Evolutionary conservation across 2,888 invertebrate species (phyloP), one percentile per base, ranked within the genome.

Genomic region (Orgyia antiqua): DNA sequence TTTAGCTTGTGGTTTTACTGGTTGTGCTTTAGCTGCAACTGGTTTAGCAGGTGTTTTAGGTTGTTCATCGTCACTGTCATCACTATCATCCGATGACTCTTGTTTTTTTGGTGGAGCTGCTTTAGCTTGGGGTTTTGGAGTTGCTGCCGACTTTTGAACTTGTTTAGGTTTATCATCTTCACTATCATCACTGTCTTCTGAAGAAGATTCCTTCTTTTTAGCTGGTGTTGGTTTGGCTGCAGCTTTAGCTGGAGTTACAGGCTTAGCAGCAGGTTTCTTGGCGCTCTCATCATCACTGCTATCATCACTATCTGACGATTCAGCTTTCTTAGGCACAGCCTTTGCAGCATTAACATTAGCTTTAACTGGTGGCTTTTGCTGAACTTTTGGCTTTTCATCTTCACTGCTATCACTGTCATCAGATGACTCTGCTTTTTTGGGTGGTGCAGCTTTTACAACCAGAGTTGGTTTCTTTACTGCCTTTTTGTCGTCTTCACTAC

Each of bases 201-300:
- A 70, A 15, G 79, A 68, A 27, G 76, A 75, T 13, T 58, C 57
- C 12, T 55, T 40, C 36, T 65, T 62, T 29, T 54, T 60, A 30
- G 58, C 38, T 21, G 35, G 37, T 25, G 40, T 19, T 9, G 38
- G 24, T 15, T 41, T 42, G 27, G 42, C 20, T 9, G 53, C 37
- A 7, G 42, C 35, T 34, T 61, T 58, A 7, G 56, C 52, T 19
- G 29, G 29, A 10, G 31, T 29, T 11, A 48, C 23, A 18, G 31
- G 3, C 4, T 12, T 27, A 2, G 33, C 27, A 27, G 39, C 36
- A 10, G 44, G 36, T 44, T 61, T 69, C 27, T 51, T 55, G 4
- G 64, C 68, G 27, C 77, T 72, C 7, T 83, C 78, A 35, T 70
- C 67, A 12, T 71, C 69, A 42, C 71, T 67, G 17, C 26, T 26